Base-by-base conservation (phyloP, 2,888 invertebrate species). In the Agriotes lineatus region DNA sequence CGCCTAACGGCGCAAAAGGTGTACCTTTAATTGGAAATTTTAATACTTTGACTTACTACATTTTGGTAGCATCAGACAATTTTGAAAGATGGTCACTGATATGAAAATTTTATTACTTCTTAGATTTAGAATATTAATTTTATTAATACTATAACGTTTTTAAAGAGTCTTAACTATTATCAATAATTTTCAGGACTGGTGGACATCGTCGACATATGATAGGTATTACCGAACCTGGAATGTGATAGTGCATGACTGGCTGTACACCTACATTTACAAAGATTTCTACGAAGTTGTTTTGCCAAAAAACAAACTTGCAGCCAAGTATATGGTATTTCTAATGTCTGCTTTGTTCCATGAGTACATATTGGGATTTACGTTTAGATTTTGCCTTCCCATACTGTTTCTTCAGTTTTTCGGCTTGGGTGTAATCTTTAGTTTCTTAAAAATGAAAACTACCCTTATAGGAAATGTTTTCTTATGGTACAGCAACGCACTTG, bases 181-280 rank as follows among this genome's bases (percentile, higher is more conserved):
- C 39, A 39, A 39, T 10, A n/a, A n/a, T n/a, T 80, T 80, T 22
- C 79, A 96, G 91, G 95, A 95, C 79, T 98, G 97, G 97, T 98
- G 97, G 98, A 96, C 94, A 60, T 90, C 92, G 1, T 90, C 91
- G 0, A 90, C 91, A n/a, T 96, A 91, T 83, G 90, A 91, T 0
- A 87, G 86, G 10, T 98, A 92, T 83, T 97, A 95, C 83, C 90
- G 96, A n/a, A 93, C 93, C 2, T 98, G 98, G 98, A 99, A 99
- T 83, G 89, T 95, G 12, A 92, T 97, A 0, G 96, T 98, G 0
- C 94, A 97, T 82, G 95, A 96, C 75, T 99, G 97, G 97, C 87
- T 98, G 0, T 94, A 96, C 77, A 90, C 91, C 2, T 96, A 97
- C 83, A 88, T 99, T 67, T 96, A 96, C 84, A 90, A 90, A 77